Evolutionary conservation across 2,113 vertebrate genomes (phyloP).

Genomic region (Mirounga angustirostris): DNA sequence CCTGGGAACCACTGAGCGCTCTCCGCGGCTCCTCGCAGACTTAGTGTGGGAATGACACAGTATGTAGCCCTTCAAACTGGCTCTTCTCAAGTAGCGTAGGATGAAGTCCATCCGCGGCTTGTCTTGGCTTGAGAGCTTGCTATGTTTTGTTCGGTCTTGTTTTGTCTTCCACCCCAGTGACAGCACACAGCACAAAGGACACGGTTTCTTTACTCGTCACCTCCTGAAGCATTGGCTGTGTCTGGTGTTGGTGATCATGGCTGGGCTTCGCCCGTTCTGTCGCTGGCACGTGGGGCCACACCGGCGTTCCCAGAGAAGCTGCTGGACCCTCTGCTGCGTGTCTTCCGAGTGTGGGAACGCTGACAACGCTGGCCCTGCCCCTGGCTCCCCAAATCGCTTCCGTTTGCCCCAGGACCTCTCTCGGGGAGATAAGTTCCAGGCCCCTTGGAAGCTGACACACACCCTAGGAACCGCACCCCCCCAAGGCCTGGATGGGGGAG

Average conservation of each 20-base stretch:
- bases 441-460: background rate
- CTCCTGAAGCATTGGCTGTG: background rate
- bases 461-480: background rate
- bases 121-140: background rate
- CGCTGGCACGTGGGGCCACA: accelerated
- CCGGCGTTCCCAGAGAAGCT: background rate
- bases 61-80: background rate
- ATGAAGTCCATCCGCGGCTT: background rate
- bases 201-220: background rate
- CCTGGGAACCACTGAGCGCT: too few species aligned
- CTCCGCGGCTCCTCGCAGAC: background rate
- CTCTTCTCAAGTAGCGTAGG: background rate
- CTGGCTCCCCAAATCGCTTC: too few species aligned
- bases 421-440: background rate
- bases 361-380: background rate
- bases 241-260: background rate
- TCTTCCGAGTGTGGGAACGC: background rate
- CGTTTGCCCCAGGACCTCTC: background rate
- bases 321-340: too few species aligned
- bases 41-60: too few species aligned
- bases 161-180: background rate
- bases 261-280: background rate
- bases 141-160: background rate
- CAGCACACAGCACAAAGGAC: background rate
- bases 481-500: background rate